Base-by-base conservation (phyloP, 2,888 invertebrate species). In the Sylvicola fuscatus region DNA sequence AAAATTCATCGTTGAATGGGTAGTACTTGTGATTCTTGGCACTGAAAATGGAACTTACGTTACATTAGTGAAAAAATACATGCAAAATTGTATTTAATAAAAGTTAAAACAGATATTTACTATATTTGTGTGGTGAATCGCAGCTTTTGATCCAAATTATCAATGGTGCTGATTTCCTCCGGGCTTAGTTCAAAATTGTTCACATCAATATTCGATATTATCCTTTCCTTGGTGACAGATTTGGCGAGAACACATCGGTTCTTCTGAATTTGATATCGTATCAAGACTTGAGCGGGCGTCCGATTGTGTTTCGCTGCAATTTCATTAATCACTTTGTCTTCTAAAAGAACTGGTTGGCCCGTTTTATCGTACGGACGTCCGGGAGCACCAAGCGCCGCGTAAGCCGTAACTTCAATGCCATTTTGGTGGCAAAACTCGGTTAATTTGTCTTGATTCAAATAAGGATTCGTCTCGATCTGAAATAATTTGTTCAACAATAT, bases 331-430 rank as follows among this genome's bases (percentile, higher is more conserved):
- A 70, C 72, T 3, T 66, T 58, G 47, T 80, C 78, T 0, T 78
- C 72, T 50, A 80, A 48, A 2, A 79, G 57, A 40, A 63, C 63
- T 0, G 71, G 70, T 38, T 77, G 75, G 0, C 54, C 71, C 0
- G 74, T 71, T 48, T 72, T 66, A 2, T 72, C 72, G 72, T 73
- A 78, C 7, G 77, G 75, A 39, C 78, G 42, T 49, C 64, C 58
- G 1, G 69, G 69, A 1, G 80, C 79, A 3, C 83, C 86, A n/a
- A 89, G 62, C 0, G 84, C 83, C 45, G 81, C 80, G 61, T 87
- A 90, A 1, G 82, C 86, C 0, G 81, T 82, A 3, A 87, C 52
- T 7, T 59, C 55, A 34, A 89, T 72, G 32, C 64, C 68, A 14
- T 65, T 70, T 1, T 68, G 58, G 40, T 69, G 67, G 52, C 83